Conservation (phyloP, 2,113 vertebrate genomes). For the Nycticryphes semicollaris region DNA sequence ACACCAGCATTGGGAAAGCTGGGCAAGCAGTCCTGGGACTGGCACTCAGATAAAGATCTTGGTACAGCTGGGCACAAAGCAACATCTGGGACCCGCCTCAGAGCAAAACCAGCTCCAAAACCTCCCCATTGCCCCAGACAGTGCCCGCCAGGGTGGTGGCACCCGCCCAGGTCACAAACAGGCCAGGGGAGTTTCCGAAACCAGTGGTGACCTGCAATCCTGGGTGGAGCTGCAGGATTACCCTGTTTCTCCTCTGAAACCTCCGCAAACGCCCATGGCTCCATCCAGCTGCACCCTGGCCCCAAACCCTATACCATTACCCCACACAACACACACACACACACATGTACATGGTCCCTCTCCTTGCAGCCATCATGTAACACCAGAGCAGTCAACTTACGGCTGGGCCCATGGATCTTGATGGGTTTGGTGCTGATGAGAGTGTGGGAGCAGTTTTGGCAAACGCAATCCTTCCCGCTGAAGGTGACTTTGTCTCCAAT, state of each 20-base stretch:
- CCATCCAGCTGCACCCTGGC: rapidly evolving
- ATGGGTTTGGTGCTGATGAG: constrained; percentile 92
- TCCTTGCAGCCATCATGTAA: rapidly evolving
- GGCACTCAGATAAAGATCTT: neutral
- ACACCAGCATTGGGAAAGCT: rapidly evolving
- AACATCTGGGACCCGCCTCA: neutral
- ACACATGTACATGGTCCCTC: neutral
- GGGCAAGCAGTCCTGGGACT: rapidly evolving
- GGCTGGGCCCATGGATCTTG: constrained; percentile 96
- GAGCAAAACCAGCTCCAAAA: neutral
- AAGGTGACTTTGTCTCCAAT: constrained; percentile 98
- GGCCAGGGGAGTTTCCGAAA: neutral
- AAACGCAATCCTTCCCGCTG: constrained; percentile 96
- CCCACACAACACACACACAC: neutral
- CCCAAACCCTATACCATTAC: neutral
- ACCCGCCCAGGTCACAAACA: neutral
- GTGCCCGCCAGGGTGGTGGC: rapidly evolving
- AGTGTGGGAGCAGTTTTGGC: constrained; percentile 92
- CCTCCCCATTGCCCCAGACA: neutral
- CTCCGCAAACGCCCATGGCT: rapidly evolving
- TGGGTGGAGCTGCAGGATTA: neutral
- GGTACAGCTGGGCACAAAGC: neutral
- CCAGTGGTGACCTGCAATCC: neutral
- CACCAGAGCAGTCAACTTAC: constrained; percentile 76
- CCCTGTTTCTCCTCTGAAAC: neutral